Percentiles rank a stretch among this genome's conserved stretches.
These are phyloP conservation scores for Pterostichus madidus DNA, from an alignment of 2,888 invertebrate species.

Conservation along the genomic window DNA sequence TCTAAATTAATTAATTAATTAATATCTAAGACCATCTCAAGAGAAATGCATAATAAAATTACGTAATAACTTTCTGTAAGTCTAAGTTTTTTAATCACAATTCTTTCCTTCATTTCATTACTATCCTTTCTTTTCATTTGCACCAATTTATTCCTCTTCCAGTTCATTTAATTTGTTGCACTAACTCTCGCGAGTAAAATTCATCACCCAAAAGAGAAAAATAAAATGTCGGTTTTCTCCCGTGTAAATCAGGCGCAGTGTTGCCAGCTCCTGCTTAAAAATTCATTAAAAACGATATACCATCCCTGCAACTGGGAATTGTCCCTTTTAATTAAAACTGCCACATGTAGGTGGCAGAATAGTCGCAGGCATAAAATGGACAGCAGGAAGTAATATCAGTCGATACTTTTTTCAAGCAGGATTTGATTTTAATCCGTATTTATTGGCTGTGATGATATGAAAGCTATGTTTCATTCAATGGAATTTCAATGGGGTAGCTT, in stretches of 20 bases:
- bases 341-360: slow-evolving; percentile 26
- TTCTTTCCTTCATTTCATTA: too few relatives aligned
- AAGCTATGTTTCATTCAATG: neutral
- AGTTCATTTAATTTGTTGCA: slow-evolving; percentile 32
- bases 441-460: slow-evolving; percentile 8
- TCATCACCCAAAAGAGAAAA: slow-evolving; percentile 34
- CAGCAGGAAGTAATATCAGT: neutral
- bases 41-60: too few relatives aligned
- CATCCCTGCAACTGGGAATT: slow-evolving; percentile 35
- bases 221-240: slow-evolving; percentile 21
- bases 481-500: neutral
- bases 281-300: slow-evolving; percentile 59
- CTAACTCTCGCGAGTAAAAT: slow-evolving; percentile 39
- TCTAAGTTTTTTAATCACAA: too few relatives aligned
- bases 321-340: slow-evolving; percentile 54
- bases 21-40: too few relatives aligned
- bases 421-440: slow-evolving; percentile 32
- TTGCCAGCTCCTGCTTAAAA: slow-evolving; percentile 45
- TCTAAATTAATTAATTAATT: too few relatives aligned
- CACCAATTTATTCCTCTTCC: too few relatives aligned
- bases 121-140: too few relatives aligned
- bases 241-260: slow-evolving; percentile 48
- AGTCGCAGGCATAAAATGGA: neutral
- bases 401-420: slow-evolving; percentile 29
- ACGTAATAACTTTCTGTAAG: too few relatives aligned